These are phyloP conservation scores for Tenthredo notha DNA, from an alignment of 2,888 invertebrate genomes.

Conservation along the genomic window DNA sequence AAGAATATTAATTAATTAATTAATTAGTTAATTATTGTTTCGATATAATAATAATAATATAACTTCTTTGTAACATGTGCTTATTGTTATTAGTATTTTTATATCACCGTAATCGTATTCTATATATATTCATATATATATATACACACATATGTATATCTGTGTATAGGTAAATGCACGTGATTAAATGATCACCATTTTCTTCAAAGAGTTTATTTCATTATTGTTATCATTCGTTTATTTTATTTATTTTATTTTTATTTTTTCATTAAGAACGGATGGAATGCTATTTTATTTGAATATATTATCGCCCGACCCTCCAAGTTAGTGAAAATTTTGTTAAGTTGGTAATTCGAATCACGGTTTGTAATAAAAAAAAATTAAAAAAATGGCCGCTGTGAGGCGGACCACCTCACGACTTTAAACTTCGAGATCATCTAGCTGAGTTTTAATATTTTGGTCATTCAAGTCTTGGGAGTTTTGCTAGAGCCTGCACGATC, in stretches of 20 bases:
- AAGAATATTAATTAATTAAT: background rate
- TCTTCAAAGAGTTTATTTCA: background rate
- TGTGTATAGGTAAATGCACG: slow-evolving; percentile 30
- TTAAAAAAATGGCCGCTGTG: background rate
- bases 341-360: background rate
- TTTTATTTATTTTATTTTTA: background rate
- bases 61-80: slow-evolving; percentile 10
- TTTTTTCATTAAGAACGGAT: background rate
- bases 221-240: background rate
- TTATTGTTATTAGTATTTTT: slow-evolving; percentile 47
- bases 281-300: background rate
- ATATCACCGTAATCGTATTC: slow-evolving; percentile 18
- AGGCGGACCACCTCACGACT: background rate
- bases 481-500: background rate
- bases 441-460: background rate
- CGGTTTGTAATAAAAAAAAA: background rate
- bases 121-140: background rate
- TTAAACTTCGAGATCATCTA: background rate
- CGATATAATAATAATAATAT: slow-evolving; percentile 4
- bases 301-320: background rate
- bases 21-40: slow-evolving; percentile 25
- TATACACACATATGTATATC: background rate
- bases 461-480: background rate
- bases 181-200: slow-evolving; percentile 19
- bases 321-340: background rate